phyloP scores from a whole-genome alignment of 2,888 invertebrate genomes.

The Anorthoa munda region DNA sequence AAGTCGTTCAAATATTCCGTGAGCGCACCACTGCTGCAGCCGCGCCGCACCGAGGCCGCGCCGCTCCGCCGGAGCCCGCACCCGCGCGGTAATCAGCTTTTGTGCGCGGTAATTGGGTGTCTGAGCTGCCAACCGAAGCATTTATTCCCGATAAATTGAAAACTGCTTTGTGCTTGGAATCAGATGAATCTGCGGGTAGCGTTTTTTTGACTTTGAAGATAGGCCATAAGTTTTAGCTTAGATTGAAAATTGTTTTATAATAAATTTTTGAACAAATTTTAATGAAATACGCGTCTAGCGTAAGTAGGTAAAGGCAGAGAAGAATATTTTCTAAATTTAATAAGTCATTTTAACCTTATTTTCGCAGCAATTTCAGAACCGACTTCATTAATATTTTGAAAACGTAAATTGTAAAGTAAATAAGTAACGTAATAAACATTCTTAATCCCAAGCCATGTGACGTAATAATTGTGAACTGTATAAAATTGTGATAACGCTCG shows the following conservation, averaged over 20 bases:
- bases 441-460: constrained; percentile 62
- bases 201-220: constrained; percentile 73
- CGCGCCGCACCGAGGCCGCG: constrained; percentile 60
- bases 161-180: constrained; percentile 89
- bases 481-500: constrained; percentile 79
- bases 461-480: constrained; percentile 74
- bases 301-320: too few relatives aligned
- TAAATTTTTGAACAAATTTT: not conserved
- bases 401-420: constrained; percentile 23
- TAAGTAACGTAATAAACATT: constrained; percentile 52
- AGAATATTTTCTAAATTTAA: not conserved
- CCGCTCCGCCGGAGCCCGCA: constrained; percentile 76
- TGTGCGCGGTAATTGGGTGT: constrained; percentile 90
- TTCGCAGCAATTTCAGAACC: constrained; percentile 5
- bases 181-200: constrained; percentile 82
- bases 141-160: constrained; percentile 91
- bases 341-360: not conserved
- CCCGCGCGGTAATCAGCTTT: constrained; percentile 90
- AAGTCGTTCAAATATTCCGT: constrained; percentile 86
- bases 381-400: constrained; percentile 4
- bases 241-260: constrained; percentile 3
- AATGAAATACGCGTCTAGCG: not conserved
- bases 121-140: constrained; percentile 90
- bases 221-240: constrained; percentile 24
- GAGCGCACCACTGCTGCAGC: constrained; percentile 72